Base-by-base conservation (phyloP, 2,888 invertebrate genomes). In the Ischnus inquisitorius region DNA sequence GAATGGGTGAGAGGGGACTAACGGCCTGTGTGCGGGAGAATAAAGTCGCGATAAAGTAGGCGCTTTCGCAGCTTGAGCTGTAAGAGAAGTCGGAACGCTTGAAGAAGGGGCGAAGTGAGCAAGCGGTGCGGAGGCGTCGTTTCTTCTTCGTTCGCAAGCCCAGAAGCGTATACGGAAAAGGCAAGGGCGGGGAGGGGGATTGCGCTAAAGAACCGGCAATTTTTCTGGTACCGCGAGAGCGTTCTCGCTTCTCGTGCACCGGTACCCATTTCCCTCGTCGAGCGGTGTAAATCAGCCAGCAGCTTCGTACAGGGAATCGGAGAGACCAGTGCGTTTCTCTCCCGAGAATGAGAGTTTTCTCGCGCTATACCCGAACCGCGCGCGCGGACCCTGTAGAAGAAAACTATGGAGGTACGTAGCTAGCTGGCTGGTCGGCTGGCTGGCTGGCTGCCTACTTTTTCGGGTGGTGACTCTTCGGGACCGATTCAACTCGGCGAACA, bases 381-480 rank as follows among this genome's bases (percentile, higher is more conserved):
- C 54, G 54, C 54, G 19, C 10, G 22, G 54, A 54, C 19, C 10
- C 19, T 54, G 34, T 1, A 62, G 60, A 14, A 54, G 60, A 25
- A 60, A 46, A 16, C 39, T 76, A 46, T 51, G 22, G 46, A 41
- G 46, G 60, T 77, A 69, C 19, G 1, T 22, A 34, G 34, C 34
- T 22, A 34, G 34, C 34, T 54, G 54, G 54, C 54, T 16, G 19
- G 54, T 2, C 22, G 54, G 54, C 71, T 54, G 54, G 54, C 64
- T 51, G 71, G 57, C 74, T 74, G 74, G 51, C 19, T 78, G 78
- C 69, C 57, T 65, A 71, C 41, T 79, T 87, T 88, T 86, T 88
- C 79, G 85, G 60, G 74, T 84, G 83, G 25, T 60, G 60, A 85
- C 67, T 81, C 84, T 83, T 79, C 74, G 69, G 22, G 48, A 67